phyloP scores from a whole-genome alignment of 1,140 invertebrate genomes.

The Polyergus mexicanus region DNA sequence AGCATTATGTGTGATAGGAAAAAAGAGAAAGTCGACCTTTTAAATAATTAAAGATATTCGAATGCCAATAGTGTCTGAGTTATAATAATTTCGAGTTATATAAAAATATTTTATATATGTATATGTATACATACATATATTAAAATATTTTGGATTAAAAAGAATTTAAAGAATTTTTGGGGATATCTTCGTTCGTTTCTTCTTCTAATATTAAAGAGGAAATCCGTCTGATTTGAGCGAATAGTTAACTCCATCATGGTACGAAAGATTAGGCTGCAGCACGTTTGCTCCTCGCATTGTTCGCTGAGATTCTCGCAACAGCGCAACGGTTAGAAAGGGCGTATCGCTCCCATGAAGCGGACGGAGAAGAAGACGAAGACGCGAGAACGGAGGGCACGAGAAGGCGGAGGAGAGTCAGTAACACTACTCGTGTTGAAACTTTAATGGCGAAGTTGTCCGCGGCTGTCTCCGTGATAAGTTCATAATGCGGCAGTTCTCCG shows the following conservation, averaged over 20 bases:
- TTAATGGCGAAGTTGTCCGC: conserved; percentile 68
- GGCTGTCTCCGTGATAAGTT: conserved; percentile 69
- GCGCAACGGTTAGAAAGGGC: not conserved
- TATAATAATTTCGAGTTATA: too few relatives aligned
- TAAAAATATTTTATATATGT: not conserved
- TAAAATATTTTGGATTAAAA: not conserved
- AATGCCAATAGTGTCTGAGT: not conserved
- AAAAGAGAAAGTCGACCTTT: not conserved
- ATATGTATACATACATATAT: too few relatives aligned
- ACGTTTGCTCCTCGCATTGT: conserved; percentile 42
- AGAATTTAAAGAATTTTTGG: not conserved
- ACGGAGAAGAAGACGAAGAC: conserved; percentile 20
- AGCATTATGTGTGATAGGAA: too few relatives aligned
- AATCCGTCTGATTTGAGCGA: not conserved
- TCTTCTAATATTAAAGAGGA: conserved; percentile 4
- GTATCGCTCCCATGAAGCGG: conserved; percentile 22
- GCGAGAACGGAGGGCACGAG: not conserved
- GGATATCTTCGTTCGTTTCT: not conserved
- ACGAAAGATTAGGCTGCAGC: conserved; percentile 40
- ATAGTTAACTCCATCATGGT: conserved; percentile 28
- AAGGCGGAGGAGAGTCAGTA: conserved; percentile 10
- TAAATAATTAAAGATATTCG: not conserved
- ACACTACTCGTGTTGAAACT: conserved; percentile 54
- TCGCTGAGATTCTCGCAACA: conserved; percentile 22
- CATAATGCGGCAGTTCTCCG: conserved; percentile 62